phyloP scores from a whole-genome alignment of 2,888 invertebrate species.

The Limenitis camilla region DNA sequence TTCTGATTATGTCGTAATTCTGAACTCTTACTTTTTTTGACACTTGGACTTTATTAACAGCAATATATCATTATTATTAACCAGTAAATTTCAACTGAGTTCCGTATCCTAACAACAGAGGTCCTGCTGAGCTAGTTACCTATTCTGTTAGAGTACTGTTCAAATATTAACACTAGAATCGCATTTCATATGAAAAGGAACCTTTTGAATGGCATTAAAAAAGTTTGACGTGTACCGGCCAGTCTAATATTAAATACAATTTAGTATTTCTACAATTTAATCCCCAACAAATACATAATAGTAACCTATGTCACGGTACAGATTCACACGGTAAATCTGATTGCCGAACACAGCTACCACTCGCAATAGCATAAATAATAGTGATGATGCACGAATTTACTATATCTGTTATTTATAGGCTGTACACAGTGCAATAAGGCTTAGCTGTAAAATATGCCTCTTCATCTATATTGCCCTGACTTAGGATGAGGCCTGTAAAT shows the following conservation, averaged over 20 bases:
- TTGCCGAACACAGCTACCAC: constrained; percentile 53
- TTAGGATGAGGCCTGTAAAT: constrained; percentile 6
- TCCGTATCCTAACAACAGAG: too few species aligned
- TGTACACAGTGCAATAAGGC: constrained; percentile 17
- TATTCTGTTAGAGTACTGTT: too few species aligned
- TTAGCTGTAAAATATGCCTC: constrained; percentile 21
- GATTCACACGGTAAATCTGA: constrained; percentile 54
- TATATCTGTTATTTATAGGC: constrained; percentile 19
- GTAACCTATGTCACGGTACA: constrained; percentile 7
- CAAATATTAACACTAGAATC: too few species aligned
- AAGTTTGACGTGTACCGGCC: neutral
- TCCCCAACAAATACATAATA: constrained; percentile 2
- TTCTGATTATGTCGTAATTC: too few species aligned
- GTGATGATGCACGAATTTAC: constrained; percentile 54
- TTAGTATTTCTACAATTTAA: neutral
- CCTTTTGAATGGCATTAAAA: neutral
- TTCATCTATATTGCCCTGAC: constrained; percentile 10
- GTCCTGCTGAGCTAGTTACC: too few species aligned
- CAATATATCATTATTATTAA: too few species aligned
- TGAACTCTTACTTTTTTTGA: too few species aligned
- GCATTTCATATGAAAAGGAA: neutral
- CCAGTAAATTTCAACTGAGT: too few species aligned
- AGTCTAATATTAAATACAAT: neutral
- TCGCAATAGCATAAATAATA: constrained; percentile 58
- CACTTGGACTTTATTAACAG: too few species aligned